Evolutionary conservation across 2,888 invertebrate species (phyloP).

Genomic region (Itoplectis maculator): DNA sequence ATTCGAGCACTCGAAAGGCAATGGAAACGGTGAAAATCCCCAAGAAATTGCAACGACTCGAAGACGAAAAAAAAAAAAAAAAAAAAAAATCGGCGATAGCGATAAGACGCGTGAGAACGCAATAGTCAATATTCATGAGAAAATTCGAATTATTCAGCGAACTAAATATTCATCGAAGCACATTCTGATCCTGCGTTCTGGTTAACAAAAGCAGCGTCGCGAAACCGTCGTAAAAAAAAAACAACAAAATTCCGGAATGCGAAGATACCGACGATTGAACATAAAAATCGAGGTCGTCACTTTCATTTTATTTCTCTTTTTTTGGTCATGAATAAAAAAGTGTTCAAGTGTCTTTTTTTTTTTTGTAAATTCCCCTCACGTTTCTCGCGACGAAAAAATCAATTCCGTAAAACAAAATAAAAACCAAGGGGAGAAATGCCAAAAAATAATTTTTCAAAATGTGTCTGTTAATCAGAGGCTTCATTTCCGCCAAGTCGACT

Average conservation of each 20-base stretch:
- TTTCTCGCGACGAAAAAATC: no score
- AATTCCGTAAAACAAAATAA: no score
- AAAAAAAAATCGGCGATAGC: neutral
- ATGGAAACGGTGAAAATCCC: no score
- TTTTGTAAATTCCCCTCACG: no score
- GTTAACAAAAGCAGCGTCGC: neutral
- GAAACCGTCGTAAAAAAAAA: neutral
- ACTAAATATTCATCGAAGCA: neutral
- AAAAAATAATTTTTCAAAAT: no score
- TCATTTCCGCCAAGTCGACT: no score
- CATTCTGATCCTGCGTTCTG: neutral
- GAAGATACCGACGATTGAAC: neutral
- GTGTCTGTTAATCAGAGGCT: no score
- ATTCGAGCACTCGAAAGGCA: no score
- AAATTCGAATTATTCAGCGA: constrained; percentile 29
- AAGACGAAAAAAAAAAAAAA: no score
- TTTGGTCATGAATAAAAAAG: neutral
- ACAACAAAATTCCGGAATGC: neutral
- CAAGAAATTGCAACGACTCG: no score
- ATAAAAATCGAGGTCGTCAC: constrained; percentile 13
- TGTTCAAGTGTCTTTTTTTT: constrained; percentile 15
- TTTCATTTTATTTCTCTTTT: no score
- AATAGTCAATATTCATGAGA: constrained; percentile 21
- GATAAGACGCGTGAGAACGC: neutral
- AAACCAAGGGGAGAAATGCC: no score